A percentile compares a stretch with the other conserved stretches of the same genome.
These are phyloP conservation scores for Gracilinanus agilis DNA, from an alignment of 2,113 vertebrate species.

Conservation along the genomic window DNA sequence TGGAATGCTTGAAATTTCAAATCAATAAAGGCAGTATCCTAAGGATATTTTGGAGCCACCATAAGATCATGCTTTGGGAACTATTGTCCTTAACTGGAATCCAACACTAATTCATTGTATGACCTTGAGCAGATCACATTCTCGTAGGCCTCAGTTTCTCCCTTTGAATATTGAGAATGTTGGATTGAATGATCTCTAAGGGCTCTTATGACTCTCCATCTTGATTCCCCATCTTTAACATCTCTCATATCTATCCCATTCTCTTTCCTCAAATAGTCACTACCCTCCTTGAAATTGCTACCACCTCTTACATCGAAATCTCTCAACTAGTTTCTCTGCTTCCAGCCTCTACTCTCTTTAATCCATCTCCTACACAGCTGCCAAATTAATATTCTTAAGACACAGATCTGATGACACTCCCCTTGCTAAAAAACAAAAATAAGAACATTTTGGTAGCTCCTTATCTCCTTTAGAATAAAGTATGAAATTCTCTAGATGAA, in stretches of 20 bases:
- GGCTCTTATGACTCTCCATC: neutral
- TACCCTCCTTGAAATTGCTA: neutral
- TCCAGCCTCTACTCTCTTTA: neutral
- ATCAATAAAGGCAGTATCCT: neutral
- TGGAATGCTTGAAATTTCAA: neutral
- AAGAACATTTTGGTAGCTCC: neutral
- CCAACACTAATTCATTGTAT: neutral
- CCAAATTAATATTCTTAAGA: neutral
- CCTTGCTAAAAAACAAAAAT: neutral
- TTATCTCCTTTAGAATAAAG: neutral
- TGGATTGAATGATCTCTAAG: neutral
- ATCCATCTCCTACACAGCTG: neutral
- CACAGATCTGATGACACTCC: neutral
- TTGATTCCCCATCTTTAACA: neutral
- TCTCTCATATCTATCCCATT: neutral
- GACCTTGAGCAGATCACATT: neutral
- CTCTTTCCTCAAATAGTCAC: neutral
- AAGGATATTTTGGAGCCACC: neutral
- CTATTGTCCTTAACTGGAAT: neutral
- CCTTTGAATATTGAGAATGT: constrained; percentile 3
- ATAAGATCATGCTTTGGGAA: neutral
- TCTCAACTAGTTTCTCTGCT: neutral
- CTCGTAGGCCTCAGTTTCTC: constrained; percentile 2
- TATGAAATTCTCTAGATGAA: neutral
- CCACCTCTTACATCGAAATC: neutral